Conservation (phyloP, 2,113 vertebrate species). For the Corydoras sp. region DNA sequence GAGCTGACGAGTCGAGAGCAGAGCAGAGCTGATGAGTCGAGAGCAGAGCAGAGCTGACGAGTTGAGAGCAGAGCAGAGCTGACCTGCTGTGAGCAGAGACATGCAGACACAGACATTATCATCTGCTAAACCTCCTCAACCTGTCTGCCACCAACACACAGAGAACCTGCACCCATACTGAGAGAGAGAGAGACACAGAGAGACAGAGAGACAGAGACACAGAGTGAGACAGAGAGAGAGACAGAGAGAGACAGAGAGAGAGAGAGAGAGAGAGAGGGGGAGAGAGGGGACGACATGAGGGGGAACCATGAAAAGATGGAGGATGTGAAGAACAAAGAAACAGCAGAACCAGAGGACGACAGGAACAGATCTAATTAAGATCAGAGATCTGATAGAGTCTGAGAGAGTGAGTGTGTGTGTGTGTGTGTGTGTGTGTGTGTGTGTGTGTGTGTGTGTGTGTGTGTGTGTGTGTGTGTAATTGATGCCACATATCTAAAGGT, state of each 20-base stretch:
- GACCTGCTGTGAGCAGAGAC: conserved; percentile 46
- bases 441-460: neutral
- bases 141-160: neutral
- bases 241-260: neutral
- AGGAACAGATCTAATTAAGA: conserved; percentile 60
- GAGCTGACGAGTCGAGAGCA: too few species aligned
- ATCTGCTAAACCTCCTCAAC: neutral
- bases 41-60: neutral
- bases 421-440: too few species aligned
- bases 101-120: conserved; percentile 33
- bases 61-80: conserved; percentile 9
- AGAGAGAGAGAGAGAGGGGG: neutral
- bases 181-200: conserved; percentile 35
- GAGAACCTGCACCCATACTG: conserved; percentile 39
- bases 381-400: conserved; percentile 52
- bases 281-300: neutral
- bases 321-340: too few species aligned
- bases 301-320: too few species aligned
- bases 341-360: conserved; percentile 44
- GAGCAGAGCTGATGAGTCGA: too few species aligned
- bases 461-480: conserved; percentile 39
- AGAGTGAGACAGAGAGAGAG: conserved; percentile 35
- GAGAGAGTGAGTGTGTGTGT: conserved; percentile 5
- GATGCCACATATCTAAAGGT: conserved; percentile 27
- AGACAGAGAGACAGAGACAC: conserved; percentile 27